Percentiles rank a stretch among this genome's conserved stretches.
Conservation (phyloP, 2,888 invertebrate species). For the Drosophila macrospina region DNA sequence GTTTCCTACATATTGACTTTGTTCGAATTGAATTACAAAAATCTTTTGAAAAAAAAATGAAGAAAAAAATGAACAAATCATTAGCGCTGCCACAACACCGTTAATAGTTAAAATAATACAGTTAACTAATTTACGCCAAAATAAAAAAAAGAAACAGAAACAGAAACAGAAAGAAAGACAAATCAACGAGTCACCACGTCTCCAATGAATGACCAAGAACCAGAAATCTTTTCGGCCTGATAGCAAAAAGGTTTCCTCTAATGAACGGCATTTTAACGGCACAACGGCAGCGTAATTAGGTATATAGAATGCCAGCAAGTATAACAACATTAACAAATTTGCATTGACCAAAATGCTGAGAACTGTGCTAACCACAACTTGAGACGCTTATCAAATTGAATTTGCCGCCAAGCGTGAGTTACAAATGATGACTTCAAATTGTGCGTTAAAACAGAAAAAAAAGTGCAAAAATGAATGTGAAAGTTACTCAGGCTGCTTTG, state of each 20-base stretch:
- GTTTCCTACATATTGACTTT: slow-evolving; percentile 35
- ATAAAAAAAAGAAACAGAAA: slow-evolving; percentile 10
- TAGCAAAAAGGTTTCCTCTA: slow-evolving; percentile 58
- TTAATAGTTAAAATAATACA: slow-evolving; percentile 72
- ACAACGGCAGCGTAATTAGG: slow-evolving; percentile 64
- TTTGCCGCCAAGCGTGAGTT: neutral
- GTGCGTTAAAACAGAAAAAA: slow-evolving; percentile 15
- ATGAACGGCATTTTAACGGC: slow-evolving; percentile 65
- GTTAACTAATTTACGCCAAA: slow-evolving; percentile 76
- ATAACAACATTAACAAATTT: slow-evolving; percentile 38
- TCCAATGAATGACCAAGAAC: slow-evolving; percentile 43
- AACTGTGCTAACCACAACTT: slow-evolving; percentile 52
- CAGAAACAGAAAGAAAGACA: slow-evolving; percentile 44
- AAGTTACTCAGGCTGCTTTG: slow-evolving; percentile 53
- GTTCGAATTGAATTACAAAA: slow-evolving; percentile 52
- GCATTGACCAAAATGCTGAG: slow-evolving; percentile 56
- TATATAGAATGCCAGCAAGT: slow-evolving; percentile 23
- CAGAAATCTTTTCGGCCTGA: slow-evolving; percentile 47
- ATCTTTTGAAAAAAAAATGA: too few relatives aligned
- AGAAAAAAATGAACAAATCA: slow-evolving; percentile 68
- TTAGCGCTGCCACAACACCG: slow-evolving; percentile 53
- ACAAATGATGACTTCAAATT: slow-evolving; percentile 9
- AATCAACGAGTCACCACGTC: slow-evolving; percentile 74
- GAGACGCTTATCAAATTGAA: slow-evolving; percentile 44
- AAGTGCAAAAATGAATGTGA: slow-evolving; percentile 71